A percentile compares a stretch with the other conserved stretches of the same genome.
These are phyloP conservation scores for Eilema caniola DNA, from an alignment of 2,888 invertebrate species.

Conservation along the genomic window DNA sequence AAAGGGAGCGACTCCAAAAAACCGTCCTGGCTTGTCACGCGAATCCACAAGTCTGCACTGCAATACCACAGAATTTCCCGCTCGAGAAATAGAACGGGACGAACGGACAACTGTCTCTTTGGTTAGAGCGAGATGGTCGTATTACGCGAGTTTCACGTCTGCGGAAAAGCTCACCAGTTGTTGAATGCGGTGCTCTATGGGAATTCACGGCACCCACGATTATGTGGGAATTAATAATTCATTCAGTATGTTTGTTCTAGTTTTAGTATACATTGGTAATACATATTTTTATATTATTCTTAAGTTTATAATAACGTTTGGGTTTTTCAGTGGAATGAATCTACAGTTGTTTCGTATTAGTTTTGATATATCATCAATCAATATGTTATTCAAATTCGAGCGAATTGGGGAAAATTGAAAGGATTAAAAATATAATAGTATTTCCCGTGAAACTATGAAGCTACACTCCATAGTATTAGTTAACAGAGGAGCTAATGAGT, in stretches of 20 bases:
- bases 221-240: constrained; percentile 55
- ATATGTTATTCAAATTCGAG: background rate
- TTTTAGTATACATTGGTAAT: constrained; percentile 34
- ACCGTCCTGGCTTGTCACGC: constrained; percentile 71
- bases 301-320: background rate
- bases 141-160: constrained; percentile 51
- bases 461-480: too few species aligned
- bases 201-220: constrained; percentile 40
- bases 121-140: constrained; percentile 55
- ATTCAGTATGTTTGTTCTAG: constrained; percentile 46
- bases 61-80: constrained; percentile 75
- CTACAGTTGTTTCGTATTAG: background rate
- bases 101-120: constrained; percentile 27
- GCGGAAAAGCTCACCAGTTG: constrained; percentile 64
- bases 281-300: constrained; percentile 20
- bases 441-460: background rate
- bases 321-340: background rate
- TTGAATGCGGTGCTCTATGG: constrained; percentile 53
- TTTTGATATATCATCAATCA: background rate
- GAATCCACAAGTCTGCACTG: constrained; percentile 82
- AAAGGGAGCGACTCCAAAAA: constrained; percentile 53
- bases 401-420: background rate
- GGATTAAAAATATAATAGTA: background rate
- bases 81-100: constrained; percentile 61
- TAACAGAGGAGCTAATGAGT: too few species aligned